Evolutionary conservation across 2,888 invertebrate genomes (phyloP), one percentile per base, ranked within the genome.

Genomic region (Nephrotoma appendiculata): DNA sequence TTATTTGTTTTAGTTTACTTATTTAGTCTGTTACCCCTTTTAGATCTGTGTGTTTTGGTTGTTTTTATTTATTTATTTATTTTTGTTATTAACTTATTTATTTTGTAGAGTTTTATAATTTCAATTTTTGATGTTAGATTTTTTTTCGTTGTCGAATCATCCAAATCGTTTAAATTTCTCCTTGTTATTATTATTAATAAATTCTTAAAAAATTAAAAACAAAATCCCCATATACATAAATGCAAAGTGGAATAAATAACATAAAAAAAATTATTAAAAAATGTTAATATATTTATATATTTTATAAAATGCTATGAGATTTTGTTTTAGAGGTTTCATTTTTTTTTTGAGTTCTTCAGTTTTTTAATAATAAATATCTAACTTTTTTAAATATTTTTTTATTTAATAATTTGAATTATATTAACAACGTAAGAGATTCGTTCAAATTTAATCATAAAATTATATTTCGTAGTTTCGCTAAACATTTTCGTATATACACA

Each of bases 21-120:
- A 48, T 87, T 87, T 88, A 88, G 88, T 88, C 88, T 88, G 88
- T 88, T 88, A 88, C 88, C 88, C 88, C 87, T 87, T 87, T 87
- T 52, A 86, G 86, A 57, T 31, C 31, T 87, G 86, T 45, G 15
- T 86, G 86, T 87, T 86, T 85, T 42, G 31, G 44, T 52, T 57
- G 86, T 44, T 31, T 87, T 43, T 85, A 85, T 86, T 86, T 52
- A 85, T 85, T 86, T 57, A 86, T 48, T 57, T 15, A 31, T 71
- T 57, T 71, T 9, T 71, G 71, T 71, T 31, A 71, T 71, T 71
- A 71, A 71, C 31, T 71, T 31, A 31, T 52, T 15, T 52, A 52
- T 71, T 71, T 71, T 71, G 31, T 71, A 71, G 71, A 31, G 31
- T 31, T 71, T 71, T 71, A 71, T 71, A 15, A 15, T 57, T 57